Percentiles rank a stretch among this genome's conserved stretches.
Conservation (phyloP, 2,888 invertebrate species). For the Ochropleura plecta region DNA sequence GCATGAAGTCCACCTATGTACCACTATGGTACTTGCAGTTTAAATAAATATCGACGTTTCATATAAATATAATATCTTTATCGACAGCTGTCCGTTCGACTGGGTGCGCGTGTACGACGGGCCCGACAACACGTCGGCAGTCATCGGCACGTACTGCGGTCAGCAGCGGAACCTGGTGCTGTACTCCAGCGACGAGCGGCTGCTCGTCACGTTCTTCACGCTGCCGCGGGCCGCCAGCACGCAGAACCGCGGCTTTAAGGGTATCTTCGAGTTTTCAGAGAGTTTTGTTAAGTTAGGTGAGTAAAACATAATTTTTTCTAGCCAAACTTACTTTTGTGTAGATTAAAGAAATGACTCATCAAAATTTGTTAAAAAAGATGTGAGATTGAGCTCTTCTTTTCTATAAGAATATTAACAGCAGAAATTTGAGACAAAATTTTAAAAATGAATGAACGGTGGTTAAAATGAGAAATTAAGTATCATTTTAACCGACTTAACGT, state of each 20-base stretch:
- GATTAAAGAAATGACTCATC: background rate
- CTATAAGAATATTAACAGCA: no score
- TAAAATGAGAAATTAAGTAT: no score
- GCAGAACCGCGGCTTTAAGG: constrained; percentile 99
- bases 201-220: constrained; percentile 97
- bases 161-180: constrained; percentile 98
- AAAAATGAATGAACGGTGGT: background rate
- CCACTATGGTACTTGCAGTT: no score
- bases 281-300: constrained; percentile 99
- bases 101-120: constrained; percentile 99
- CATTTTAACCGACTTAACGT: no score
- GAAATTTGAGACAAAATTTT: background rate
- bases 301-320: constrained; percentile 64
- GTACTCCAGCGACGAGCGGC: constrained; percentile 97
- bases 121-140: constrained; percentile 95
- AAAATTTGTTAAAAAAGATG: background rate
- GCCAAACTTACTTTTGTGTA: background rate
- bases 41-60: background rate
- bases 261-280: constrained; percentile 99
- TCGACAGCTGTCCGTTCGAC: constrained; percentile 98
- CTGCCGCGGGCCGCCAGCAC: constrained; percentile 97
- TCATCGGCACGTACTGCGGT: constrained; percentile 99
- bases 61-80: background rate
- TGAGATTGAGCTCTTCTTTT: background rate
- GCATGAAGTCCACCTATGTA: no score